These are phyloP conservation scores for Sipha flava DNA, from an alignment of 1,140 invertebrate species.

Conservation along the genomic window DNA sequence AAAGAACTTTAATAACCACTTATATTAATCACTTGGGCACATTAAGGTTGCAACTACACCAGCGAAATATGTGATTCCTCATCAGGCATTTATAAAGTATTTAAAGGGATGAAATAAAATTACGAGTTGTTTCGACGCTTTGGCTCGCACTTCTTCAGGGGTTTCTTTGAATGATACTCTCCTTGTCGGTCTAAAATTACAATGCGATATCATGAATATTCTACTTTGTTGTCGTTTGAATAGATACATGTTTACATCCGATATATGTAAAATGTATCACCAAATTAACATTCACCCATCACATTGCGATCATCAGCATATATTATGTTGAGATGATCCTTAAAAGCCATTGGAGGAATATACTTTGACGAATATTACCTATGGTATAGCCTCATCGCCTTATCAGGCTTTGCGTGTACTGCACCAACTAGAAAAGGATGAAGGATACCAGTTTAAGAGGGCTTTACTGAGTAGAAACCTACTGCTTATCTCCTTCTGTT, in stretches of 20 bases:
- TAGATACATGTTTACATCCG: not conserved
- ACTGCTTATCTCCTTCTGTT: too few relatives aligned
- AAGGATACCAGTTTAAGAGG: too few relatives aligned
- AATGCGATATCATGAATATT: constrained; percentile 40
- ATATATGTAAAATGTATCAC: constrained; percentile 26
- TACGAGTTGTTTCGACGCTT: constrained; percentile 44
- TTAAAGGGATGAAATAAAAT: too few relatives aligned
- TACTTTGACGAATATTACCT: not conserved
- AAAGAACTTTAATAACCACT: too few relatives aligned
- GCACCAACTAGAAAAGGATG: constrained; percentile 38
- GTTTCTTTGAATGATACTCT: constrained; percentile 42
- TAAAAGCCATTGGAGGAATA: too few relatives aligned
- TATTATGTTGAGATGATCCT: not conserved
- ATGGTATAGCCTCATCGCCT: not conserved
- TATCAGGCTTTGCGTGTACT: constrained; percentile 35
- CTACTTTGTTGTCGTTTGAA: constrained; percentile 39
- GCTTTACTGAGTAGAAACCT: too few relatives aligned
- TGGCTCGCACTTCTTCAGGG: constrained; percentile 34
- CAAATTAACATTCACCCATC: not conserved
- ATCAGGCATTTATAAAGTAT: too few relatives aligned
- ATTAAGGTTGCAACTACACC: too few relatives aligned
- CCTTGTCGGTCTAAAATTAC: constrained; percentile 36
- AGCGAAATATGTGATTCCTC: too few relatives aligned
- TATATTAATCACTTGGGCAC: too few relatives aligned
- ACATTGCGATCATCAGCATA: not conserved